Base-by-base conservation (phyloP, 2,113 vertebrate genomes). In the Syngnathus typhle region DNA sequence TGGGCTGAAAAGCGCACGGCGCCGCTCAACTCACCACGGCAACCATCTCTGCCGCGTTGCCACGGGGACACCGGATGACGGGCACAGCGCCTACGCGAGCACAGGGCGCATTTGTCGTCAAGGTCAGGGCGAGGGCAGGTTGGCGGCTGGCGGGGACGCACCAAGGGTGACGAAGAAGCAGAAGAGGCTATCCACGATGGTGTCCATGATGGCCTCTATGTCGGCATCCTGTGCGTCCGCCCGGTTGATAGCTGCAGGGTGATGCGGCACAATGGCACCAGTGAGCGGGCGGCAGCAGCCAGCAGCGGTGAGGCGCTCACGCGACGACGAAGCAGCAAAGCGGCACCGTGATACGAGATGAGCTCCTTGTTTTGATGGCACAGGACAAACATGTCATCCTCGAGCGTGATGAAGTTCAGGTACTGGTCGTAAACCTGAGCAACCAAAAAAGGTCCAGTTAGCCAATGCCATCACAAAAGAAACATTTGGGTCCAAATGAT, bases 111-210 rank as follows among this genome's bases (percentile, higher is more conserved):
- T 16, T 12, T 2, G 41, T 43, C 11, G 27, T 32, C 27, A 32
- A 32, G 27, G 27, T 32, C 27, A 32, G 27, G 27, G 27, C 27
- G 27, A 32, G 27, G 27, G 27, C 41, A 5, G 13, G 15, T 4
- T 4, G 13, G 5, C 60, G 16, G 39, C 60, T 2, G 36, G 36
- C 36, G 23, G 8, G 27, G 15, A 38, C 44, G 36, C 19, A 99
- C 97, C 97, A 37, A 99, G 88, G 59, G 97, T 99, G 84, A 99
- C 97, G 85, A 99, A 99, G 88, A 98, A 99, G 77, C 97, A 99
- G 90, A 99, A 99, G 60, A 99, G 94, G 68, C 95, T 96, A 85
- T 99, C 97, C 80, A 98, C 97, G 74, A 99, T 94, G 55, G 95
- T 96, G 89, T 99, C 96, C 96, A 98, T 99, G 85, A 98, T 94